phyloP scores from a whole-genome alignment of 1,140 invertebrate genomes.

The Zaprionus gabonicus region DNA sequence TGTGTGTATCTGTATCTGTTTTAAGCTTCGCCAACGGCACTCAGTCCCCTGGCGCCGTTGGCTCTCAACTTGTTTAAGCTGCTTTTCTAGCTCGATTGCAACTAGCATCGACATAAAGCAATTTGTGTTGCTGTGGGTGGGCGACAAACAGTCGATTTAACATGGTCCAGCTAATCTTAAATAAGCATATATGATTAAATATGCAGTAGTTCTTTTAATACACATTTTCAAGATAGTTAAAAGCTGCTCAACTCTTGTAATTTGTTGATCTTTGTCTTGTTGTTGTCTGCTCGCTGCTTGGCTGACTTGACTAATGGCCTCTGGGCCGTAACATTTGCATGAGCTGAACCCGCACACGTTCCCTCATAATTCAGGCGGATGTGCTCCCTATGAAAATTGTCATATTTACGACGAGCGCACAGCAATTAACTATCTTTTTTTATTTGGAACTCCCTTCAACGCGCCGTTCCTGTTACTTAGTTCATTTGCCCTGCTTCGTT shows the following conservation, averaged over 20 bases:
- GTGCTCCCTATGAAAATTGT: conserved; percentile 58
- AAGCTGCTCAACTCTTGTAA: conserved; percentile 1
- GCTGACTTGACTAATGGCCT: conserved; percentile 67
- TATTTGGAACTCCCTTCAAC: not conserved
- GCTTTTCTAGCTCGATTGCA: conserved; percentile 34
- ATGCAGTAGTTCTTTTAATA: not conserved
- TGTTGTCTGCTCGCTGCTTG: conserved; percentile 42
- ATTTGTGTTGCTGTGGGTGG: conserved; percentile 23
- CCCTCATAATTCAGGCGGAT: conserved; percentile 60
- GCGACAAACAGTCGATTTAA: conserved; percentile 8
- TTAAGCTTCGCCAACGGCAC: conserved; percentile 16
- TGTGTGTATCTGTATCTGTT: conserved; percentile 16
- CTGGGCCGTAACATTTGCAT: conserved; percentile 31
- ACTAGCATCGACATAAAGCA: conserved; percentile 41
- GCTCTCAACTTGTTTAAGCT: conserved; percentile 27
- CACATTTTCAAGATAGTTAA: conserved; percentile 1
- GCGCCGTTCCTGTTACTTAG: not conserved
- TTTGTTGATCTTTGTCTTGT: not conserved
- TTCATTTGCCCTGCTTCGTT: conserved; percentile 30
- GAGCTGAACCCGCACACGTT: conserved; percentile 61
- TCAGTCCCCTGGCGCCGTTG: conserved; percentile 21
- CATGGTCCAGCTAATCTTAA: conserved; percentile 19
- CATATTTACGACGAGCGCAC: conserved; percentile 41
- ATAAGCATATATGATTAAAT: conserved; percentile 1
- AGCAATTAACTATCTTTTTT: conserved; percentile 25